A percentile compares a stretch with the other conserved stretches of the same genome.
Evolutionary conservation across 2,113 vertebrate genomes (phyloP).

Genomic region (Heterochromis multidens): DNA sequence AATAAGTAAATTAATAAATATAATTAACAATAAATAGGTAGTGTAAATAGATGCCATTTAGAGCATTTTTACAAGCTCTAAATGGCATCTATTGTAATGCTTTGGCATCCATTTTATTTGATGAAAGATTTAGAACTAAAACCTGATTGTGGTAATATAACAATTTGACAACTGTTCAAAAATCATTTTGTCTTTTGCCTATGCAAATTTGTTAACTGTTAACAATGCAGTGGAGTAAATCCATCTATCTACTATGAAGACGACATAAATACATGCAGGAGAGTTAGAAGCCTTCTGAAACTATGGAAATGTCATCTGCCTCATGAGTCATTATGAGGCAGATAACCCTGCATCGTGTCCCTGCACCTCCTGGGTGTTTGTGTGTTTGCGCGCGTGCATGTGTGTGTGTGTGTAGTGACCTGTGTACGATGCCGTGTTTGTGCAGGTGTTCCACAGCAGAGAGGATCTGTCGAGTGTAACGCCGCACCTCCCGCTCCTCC

Average conservation of each 20-base stretch:
- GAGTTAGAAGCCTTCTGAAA: neutral
- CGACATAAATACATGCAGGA: neutral
- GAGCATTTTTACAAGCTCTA: neutral
- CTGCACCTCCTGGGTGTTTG: neutral
- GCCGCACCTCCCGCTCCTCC: conserved; percentile 79
- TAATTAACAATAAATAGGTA: no score
- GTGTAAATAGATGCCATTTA: neutral
- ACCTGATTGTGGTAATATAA: neutral
- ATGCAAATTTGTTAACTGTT: neutral
- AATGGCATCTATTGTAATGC: rapidly evolving
- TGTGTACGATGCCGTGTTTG: conserved; percentile 79
- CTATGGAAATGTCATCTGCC: neutral
- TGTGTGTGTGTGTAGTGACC: conserved; percentile 49
- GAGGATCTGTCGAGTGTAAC: conserved; percentile 81
- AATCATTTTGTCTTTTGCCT: neutral
- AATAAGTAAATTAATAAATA: no score
- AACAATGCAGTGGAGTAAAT: neutral
- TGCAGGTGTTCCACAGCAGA: conserved; percentile 80
- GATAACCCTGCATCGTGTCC: neutral
- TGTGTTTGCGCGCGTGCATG: neutral
- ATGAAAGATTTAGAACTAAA: neutral
- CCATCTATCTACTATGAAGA: neutral
- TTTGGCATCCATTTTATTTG: neutral
- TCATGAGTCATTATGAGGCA: neutral
- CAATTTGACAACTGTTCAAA: neutral